These are phyloP conservation scores for Hirudinaria manillensis DNA, from an alignment of 2,888 invertebrate species.

Conservation along the genomic window DNA sequence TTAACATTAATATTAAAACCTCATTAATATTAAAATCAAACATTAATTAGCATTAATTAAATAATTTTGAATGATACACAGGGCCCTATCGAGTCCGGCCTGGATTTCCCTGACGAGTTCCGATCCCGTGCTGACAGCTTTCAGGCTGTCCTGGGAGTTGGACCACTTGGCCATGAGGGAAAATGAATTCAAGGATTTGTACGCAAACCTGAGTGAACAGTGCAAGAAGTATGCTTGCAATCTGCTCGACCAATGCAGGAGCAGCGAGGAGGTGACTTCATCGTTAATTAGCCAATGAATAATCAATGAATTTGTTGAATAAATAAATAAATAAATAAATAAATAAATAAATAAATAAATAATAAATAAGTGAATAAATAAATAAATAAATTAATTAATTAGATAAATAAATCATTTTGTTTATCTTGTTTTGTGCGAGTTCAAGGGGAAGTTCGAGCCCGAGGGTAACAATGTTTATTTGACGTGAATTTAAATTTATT, in stretches of 20 bases:
- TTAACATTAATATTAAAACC: not conserved
- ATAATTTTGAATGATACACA: not conserved
- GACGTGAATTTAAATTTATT: too few relatives aligned
- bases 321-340: not conserved
- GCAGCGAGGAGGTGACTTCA: slow-evolving; percentile 56
- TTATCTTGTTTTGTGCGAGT: not conserved
- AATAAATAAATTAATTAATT: too few relatives aligned
- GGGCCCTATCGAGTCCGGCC: slow-evolving; percentile 59
- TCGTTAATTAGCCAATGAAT: not conserved
- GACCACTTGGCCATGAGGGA: slow-evolving; percentile 56
- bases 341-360: too few relatives aligned
- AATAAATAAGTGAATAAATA: too few relatives aligned
- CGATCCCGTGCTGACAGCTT: slow-evolving; percentile 59
- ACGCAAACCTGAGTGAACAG: slow-evolving; percentile 56
- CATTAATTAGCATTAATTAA: too few relatives aligned
- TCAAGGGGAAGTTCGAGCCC: too few relatives aligned
- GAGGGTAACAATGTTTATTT: too few relatives aligned
- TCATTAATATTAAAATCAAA: too few relatives aligned
- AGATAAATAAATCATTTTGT: not conserved
- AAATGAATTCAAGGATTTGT: slow-evolving; percentile 48
- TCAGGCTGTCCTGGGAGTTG: slow-evolving; percentile 58
- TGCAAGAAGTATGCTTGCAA: slow-evolving; percentile 59
- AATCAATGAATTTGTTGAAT: not conserved
- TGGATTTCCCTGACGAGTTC: slow-evolving; percentile 59
- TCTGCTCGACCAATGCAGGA: slow-evolving; percentile 58